Conservation (phyloP, 2,113 vertebrate species). For the Seriola aureovittata region DNA sequence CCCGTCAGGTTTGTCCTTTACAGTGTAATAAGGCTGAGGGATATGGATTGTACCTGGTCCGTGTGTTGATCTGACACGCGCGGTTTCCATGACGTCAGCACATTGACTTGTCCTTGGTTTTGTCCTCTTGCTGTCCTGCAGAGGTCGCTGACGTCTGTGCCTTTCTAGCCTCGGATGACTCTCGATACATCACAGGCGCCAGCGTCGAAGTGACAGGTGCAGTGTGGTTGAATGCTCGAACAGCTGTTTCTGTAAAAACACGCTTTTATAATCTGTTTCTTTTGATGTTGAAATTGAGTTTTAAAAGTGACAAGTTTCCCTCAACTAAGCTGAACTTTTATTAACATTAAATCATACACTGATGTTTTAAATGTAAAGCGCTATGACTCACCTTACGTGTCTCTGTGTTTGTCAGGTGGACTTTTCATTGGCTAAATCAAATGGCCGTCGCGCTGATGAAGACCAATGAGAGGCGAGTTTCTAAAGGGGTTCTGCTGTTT, state of each 20-base stretch:
- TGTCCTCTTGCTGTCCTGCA: conserved; percentile 50
- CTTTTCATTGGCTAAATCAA: conserved; percentile 82
- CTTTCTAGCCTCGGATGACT: conserved; percentile 91
- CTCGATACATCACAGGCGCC: conserved; percentile 89
- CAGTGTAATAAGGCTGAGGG: no score
- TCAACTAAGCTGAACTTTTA: background rate
- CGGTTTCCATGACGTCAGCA: background rate
- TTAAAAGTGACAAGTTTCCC: background rate
- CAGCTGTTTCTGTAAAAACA: background rate
- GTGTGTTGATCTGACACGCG: background rate
- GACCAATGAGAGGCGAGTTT: background rate
- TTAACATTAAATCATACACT: background rate
- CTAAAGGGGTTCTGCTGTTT: background rate
- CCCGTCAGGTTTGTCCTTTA: no score
- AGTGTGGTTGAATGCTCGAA: conserved; percentile 15
- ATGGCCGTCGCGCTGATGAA: background rate
- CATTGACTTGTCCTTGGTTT: accelerated
- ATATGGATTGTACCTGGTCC: no score
- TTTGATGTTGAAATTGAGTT: background rate
- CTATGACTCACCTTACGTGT: background rate
- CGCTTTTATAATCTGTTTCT: background rate
- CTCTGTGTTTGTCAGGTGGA: conserved; percentile 74
- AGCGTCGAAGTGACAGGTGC: conserved; percentile 90
- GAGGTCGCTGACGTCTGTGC: conserved; percentile 91
- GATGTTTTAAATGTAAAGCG: no score